Base-by-base conservation (phyloP, 2,797 vertebrate genomes). In the Hozukius guyotensis region DNA sequence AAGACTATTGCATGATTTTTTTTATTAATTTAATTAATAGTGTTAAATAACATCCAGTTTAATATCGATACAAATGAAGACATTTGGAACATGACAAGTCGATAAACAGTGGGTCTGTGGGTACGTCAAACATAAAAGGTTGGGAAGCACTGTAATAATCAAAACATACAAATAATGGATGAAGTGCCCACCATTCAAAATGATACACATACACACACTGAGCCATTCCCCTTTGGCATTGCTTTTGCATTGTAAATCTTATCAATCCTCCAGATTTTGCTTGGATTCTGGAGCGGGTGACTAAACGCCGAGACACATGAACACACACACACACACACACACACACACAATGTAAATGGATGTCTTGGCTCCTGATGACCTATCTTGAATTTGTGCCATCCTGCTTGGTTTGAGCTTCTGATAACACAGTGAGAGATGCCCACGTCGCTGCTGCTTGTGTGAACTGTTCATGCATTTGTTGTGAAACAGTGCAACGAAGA, bases 391-490 rank as follows among this genome's bases (percentile, higher is more conserved):
- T 52, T 3, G 3, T 42, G 46, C 32, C 66, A 34, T 29, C 38
- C 55, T 24, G 24, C 64, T 8, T 13, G 64, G 36, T 81, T 75
- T 32, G 55, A 80, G 49, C 75, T 49, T 36, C 18, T 56, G 67
- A 76, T 46, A 61, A 9, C 64, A 34, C 61, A 60, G 16, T 2
- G 14, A 75, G 72, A 64, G 55, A 27, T 65, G 38, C 46, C 32
- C 52, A 36, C 5, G 4, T 34, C 52, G 31, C 61, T 1, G 6
- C 31, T 38, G 42, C 53, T 72, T 2, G 2, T 68, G 36, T 25
- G 5, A n/a, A 82, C 42, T 9, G 34, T 77, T 66, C 36, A 38
- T 69, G 64, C 25, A 12, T 57, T 79, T 75, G 42, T 46, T 53
- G 55, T 49, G 38, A 29, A 72, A 53, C 38, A 4, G 7, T 66